Percentiles rank a stretch among this genome's conserved stretches.
Conservation (phyloP, 2,113 vertebrate species). For the Mormoops blainvillei region DNA sequence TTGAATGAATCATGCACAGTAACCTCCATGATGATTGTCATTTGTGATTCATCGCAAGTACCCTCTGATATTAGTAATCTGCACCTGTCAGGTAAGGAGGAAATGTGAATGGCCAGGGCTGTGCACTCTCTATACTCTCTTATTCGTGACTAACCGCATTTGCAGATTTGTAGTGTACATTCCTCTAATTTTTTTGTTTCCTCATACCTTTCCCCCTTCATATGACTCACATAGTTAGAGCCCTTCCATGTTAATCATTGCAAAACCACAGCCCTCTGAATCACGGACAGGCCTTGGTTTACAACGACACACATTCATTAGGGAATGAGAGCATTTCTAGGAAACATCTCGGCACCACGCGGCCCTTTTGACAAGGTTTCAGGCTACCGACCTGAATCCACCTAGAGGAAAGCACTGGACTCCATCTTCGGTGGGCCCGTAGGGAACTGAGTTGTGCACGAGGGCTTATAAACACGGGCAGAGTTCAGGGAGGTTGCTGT, state of each 20-base stretch:
- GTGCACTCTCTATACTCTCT: not conserved
- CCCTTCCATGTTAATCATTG: constrained; percentile 54
- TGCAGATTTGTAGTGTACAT: not conserved
- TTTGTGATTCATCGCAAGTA: not conserved
- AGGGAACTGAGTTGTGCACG: not conserved
- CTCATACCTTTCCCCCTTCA: constrained; percentile 31
- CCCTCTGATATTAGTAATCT: not conserved
- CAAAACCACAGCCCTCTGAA: constrained; percentile 64
- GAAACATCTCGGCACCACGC: constrained; percentile 8
- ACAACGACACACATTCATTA: constrained; percentile 30
- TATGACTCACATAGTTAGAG: constrained; percentile 63
- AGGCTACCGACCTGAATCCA: not conserved
- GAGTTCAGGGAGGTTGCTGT: not conserved
- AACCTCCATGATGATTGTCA: not conserved
- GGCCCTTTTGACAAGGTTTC: constrained; percentile 24
- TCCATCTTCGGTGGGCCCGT: not conserved
- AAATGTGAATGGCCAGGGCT: not conserved
- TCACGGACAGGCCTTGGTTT: constrained; percentile 42
- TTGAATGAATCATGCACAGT: not conserved
- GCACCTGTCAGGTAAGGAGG: constrained; percentile 11
- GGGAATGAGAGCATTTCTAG: constrained; percentile 59
- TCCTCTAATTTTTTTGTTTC: constrained; percentile 42
- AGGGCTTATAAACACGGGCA: not conserved
- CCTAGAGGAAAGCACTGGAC: not conserved
- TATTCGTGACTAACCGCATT: constrained; percentile 39